Base-by-base conservation (phyloP, 2,113 vertebrate genomes). In the human region DNA sequence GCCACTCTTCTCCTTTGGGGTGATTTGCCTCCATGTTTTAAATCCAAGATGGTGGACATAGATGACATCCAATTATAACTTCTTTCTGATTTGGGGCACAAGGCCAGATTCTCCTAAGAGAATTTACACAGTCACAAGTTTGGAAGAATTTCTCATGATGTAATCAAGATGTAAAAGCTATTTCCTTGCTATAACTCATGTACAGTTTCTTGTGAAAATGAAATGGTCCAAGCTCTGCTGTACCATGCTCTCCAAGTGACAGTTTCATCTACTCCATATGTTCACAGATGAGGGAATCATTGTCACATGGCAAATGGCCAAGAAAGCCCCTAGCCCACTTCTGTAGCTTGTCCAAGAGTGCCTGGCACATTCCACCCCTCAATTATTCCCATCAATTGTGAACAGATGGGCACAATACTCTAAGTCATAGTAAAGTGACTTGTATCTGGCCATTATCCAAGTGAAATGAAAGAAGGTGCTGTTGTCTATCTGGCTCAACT, bases 201-300 rank as follows among this genome's bases (percentile, higher is more conserved):
- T 90, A 94, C 72, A 89, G 61, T 95, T 96, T 93, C 89, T 82
- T 68, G 30, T 90, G 68, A 59, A 97, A 79, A 88, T 95, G 76
- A 76, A 94, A 85, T 61, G 38, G 80, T 30, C 73, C 93, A 72
- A 86, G 57, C n/a, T 23, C 32, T 94, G 43, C 30, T 92, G 70
- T 68, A 79, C 73, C 64, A 38, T 50, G 30, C 32, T 88, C 17
- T 93, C 61, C 82, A 89, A 90, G 86, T 94, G 96, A 95, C 83
- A 91, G 78, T 97, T 98, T 97, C 82, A 98, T 97, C 72, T 97
- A 93, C 64, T 87, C 95, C 97, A 90, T 97, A 94, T 97, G 97
- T 96, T 97, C 30, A 66, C 18, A 87, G 94, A 96, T 92, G 94
- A 97, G 96, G 88, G 59, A 96, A 88, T 66, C 89, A 66, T 96